These are phyloP conservation scores for Olivierus martensii DNA, from an alignment of 1,140 invertebrate species.

Conservation along the genomic window DNA sequence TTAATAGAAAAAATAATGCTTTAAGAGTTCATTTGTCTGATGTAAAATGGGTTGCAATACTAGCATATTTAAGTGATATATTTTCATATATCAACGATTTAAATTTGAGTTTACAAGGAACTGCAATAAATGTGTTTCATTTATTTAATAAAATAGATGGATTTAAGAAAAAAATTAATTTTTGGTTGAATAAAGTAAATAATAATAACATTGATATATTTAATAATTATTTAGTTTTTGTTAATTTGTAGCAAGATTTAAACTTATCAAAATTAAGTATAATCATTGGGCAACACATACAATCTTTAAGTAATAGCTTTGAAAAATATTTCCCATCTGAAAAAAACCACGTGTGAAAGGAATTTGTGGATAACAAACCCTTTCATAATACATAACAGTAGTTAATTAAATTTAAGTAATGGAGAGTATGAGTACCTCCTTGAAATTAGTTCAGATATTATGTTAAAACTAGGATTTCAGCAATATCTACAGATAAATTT, in stretches of 20 bases:
- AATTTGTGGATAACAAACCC: neutral
- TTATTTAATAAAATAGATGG: slow-evolving; percentile 3
- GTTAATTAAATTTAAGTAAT: neutral
- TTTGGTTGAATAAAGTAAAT: neutral
- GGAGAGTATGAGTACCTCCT: neutral
- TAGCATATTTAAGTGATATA: slow-evolving; percentile 3
- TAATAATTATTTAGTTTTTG: neutral
- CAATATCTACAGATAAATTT: slow-evolving; percentile 1
- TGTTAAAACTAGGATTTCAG: neutral
- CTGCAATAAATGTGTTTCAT: neutral
- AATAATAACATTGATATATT: neutral
- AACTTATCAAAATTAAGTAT: neutral
- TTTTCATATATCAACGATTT: neutral
- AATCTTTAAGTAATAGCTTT: neutral
- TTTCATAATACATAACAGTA: neutral
- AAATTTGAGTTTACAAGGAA: slow-evolving; percentile 2
- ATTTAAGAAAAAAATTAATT: neutral
- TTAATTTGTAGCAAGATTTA: neutral
- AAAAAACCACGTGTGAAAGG: neutral
- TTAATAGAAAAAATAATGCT: slow-evolving; percentile 2
- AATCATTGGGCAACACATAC: neutral
- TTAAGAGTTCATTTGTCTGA: neutral
- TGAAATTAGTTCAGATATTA: slow-evolving; percentile 3
- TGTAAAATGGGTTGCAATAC: neutral
- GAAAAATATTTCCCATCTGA: neutral